Base-by-base conservation (phyloP, 2,113 vertebrate genomes). In the Esox niger region DNA sequence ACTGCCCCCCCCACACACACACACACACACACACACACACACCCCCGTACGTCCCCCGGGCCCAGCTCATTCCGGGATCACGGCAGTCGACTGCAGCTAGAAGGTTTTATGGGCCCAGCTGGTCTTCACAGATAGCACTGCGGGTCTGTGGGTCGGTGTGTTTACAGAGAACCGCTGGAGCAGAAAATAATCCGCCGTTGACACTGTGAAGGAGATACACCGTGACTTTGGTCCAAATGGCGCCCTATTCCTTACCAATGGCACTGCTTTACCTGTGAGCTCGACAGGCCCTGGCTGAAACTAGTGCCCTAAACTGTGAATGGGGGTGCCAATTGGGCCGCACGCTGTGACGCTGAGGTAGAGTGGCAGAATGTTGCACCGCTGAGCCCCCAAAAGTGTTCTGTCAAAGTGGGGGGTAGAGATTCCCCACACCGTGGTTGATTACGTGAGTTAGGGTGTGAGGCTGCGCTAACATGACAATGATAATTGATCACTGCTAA, bases 101-200 rank as follows among this genome's bases (percentile, higher is more conserved):
- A n/a, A n/a, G n/a, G n/a, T n/a, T n/a, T n/a, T n/a, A n/a, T n/a
- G n/a, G n/a, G n/a, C 58, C 38, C 77, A 75, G 73, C 82, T 84
- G 82, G 67, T 75, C 67, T 65, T 78, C 76, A 78, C 62, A 76
- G 88, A 91, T 91, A 90, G 84, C 74, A 73, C 72, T 64, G 64
- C 20, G 58, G 71, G 63, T 82, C 77, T 64, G 64, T 15, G 58
- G 71, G 64, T 82, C 77, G 67, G 79, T 79, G 76, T 84, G 59
- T 86, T 86, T 85, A 78, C 79, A 68, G 64, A 82, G 82, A 86
- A 75, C 80, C 84, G 85, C 79, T 78, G 64, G 77, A 85, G 86
- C 86, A 87, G 83, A 87, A 87, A 90, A 86, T 86, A 85, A n/a
- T n/a, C n/a, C n/a, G n/a, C n/a, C 31, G 6, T 6, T 32, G 31